Conservation (phyloP, 2,888 invertebrate species). For the Agrypnus murinus region DNA sequence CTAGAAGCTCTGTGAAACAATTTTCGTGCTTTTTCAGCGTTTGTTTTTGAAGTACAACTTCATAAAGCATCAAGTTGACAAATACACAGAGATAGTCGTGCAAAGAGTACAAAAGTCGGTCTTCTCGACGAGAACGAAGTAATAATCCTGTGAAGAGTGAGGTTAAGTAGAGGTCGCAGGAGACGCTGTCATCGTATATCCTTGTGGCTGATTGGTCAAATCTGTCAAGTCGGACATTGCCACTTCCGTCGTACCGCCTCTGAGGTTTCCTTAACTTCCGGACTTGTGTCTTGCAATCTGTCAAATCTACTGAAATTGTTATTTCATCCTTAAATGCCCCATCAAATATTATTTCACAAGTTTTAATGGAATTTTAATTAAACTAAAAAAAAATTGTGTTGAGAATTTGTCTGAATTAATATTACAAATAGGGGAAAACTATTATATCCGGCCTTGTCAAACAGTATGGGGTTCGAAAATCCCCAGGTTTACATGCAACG, state of each 20-base stretch:
- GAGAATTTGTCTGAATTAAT: no score
- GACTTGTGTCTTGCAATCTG: conserved; percentile 43
- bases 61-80: conserved; percentile 53
- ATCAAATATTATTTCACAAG: no score
- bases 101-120: conserved; percentile 53
- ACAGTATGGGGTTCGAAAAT: not conserved
- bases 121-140: conserved; percentile 49
- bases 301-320: conserved; percentile 32
- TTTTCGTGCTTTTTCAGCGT: conserved; percentile 45
- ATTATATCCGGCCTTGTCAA: not conserved
- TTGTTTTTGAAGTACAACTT: conserved; percentile 42
- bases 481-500: conserved; percentile 37
- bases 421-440: not conserved
- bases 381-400: no score
- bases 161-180: conserved; percentile 59
- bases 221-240: conserved; percentile 61
- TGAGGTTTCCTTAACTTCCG: conserved; percentile 43
- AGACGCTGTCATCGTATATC: conserved; percentile 63
- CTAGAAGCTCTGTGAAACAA: conserved; percentile 43
- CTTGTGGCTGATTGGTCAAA: conserved; percentile 64
- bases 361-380: no score
- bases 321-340: conserved; percentile 16
- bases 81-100: conserved; percentile 54
- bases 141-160: conserved; percentile 57
- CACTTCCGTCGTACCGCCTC: conserved; percentile 51